Conservation (phyloP, 92 coral and sea anemone species). For the Anthopleura xanthogrammica region DNA sequence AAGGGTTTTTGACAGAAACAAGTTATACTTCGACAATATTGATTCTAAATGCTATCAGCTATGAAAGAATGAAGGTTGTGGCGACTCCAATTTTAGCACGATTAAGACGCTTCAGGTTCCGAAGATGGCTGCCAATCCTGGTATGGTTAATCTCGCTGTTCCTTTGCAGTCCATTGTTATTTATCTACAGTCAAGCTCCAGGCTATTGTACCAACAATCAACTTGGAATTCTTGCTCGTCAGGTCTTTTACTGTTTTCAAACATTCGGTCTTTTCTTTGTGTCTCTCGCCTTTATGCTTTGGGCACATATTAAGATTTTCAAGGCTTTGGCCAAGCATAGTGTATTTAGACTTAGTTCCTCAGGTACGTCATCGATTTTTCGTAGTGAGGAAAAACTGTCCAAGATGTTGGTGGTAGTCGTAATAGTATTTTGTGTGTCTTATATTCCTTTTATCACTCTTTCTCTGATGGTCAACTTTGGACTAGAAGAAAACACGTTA, state of each 20-base stretch:
- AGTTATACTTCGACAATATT: constrained; percentile 42
- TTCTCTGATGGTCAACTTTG: constrained; percentile 30
- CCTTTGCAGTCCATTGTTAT: constrained; percentile 32
- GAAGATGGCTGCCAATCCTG: constrained; percentile 36
- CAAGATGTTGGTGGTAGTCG: constrained; percentile 52
- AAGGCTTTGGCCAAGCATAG: constrained; percentile 32
- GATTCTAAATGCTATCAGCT: constrained; percentile 50
- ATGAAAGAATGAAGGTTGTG: constrained; percentile 48
- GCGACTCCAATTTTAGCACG: constrained; percentile 53
- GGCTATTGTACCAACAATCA: constrained; percentile 14
- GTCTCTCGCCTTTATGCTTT: constrained; percentile 43
- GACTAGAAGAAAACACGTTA: not conserved
- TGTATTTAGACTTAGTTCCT: constrained; percentile 7
- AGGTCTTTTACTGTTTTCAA: constrained; percentile 41
- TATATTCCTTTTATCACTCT: constrained; percentile 44
- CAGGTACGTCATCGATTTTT: constrained; percentile 7
- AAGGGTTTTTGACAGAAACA: constrained; percentile 54
- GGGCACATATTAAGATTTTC: constrained; percentile 54
- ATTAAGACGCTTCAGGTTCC: constrained; percentile 33
- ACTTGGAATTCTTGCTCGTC: constrained; percentile 35
- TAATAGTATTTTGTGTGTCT: constrained; percentile 34
- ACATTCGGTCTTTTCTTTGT: constrained; percentile 33
- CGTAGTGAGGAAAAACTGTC: constrained; percentile 53
- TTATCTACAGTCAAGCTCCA: not conserved
- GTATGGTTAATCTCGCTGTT: constrained; percentile 42